Base-by-base conservation (phyloP, 2,113 vertebrate genomes). In the Pitta sordida region DNA sequence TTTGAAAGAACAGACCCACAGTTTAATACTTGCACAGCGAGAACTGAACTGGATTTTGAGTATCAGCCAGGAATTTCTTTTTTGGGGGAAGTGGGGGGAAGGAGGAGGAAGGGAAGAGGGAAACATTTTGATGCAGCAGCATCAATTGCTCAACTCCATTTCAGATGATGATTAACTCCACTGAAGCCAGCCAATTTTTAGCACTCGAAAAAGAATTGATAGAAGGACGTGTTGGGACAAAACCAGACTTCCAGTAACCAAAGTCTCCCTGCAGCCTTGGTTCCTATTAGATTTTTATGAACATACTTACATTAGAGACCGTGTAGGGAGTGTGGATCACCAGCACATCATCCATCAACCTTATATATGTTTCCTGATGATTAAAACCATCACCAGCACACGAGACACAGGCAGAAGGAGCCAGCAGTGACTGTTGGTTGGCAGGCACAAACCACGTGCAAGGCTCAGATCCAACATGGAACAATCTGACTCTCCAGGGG, bases 1-100 rank as follows among this genome's bases (percentile, higher is more conserved):
- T 91, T 29, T 91, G 80, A 96, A 96, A 96, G 94, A 91, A 97
- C 96, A 96, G 93, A 73, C 51, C 83, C 86, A 94, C 53, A 97
- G 96, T 93, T 96, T 96, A 74, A 78, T 90, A 83, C 75, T 92
- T 87, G 55, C 58, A 92, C 53, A 96, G 90, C 52, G 89, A 95
- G 93, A 71, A 91, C 22, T 93, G 74, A 91, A 67, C 41, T 92
- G 69, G 29, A 88, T 79, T 91, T 77, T 91, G 84, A 88, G 83
- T 15, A 68, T 58, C 59, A 93, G 93, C 95, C 88, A 96, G 86
- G 95, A 97, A 96, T 96, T 94, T 95, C 53, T n/a, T 71, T 94
- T 75, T 65, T 4, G 63, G 93, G 86, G 83, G 48, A 83, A 69
- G 46, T 39, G 12, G 30, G 67, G 88, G 69, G 26, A 39, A 55